Base-by-base conservation (phyloP, 2,113 vertebrate species). In the Silurus glanis region DNA sequence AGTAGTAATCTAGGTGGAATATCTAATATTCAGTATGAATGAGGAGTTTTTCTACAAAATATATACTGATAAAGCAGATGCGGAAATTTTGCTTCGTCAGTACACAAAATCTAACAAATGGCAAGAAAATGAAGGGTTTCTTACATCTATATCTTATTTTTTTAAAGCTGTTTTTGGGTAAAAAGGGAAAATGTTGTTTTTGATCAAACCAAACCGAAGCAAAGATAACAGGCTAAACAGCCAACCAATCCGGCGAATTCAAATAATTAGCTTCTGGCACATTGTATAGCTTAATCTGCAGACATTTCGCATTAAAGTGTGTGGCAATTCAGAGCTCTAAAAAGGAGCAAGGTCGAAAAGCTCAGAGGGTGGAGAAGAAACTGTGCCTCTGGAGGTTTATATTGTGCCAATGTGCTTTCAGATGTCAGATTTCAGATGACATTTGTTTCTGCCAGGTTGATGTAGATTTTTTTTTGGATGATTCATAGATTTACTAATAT, bases 41-140 rank as follows among this genome's bases (percentile, higher is more conserved):
- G 37, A 84, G 56, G 23, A 84, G 14, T 17, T 23, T 64, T 81
- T 37, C 3, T 2, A 66, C 19, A 66, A 86, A 86, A 86, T 56
- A 85, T 76, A 61, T 82, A 86, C 84, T 61, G 66, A 61, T 55
- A 61, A 45, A 83, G 6, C 45, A 76, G 47, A 85, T 51, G 78
- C 53, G 55, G 19, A 16, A 79, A 79, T 75, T 84, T 88, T 88
- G 87, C 84, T 84, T 80, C 81, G 37, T 19, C 71, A 47, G 49
- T 74, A 61, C 23, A 56, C 53, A 66, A 71, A 82, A 62, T 64
- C 58, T 76, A 28, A 82, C 80, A n/a, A 79, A 51, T 58, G 19
- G 4, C 21, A 47, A 56, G 14, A 64, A 9, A 25, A 56, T 9
- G 71, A 79, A 86, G 53, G 55, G 61, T 79, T 47, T n/a, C 53